Conservation (phyloP, 2,113 vertebrate species). For the Nothocercus nigrocapillus region DNA sequence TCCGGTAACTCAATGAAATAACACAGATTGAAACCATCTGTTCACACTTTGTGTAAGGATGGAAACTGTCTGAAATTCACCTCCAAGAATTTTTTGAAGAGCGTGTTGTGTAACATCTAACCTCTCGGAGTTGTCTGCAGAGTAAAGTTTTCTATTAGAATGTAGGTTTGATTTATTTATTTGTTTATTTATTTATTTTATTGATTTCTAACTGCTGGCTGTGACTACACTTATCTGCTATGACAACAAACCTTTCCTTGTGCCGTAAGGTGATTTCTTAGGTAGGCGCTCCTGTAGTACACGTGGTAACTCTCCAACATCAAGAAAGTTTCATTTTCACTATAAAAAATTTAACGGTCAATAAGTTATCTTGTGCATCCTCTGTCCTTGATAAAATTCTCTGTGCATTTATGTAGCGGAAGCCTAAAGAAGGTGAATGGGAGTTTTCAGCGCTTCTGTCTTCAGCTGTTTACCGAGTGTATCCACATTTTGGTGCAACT, state of each 20-base stretch:
- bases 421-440: not conserved
- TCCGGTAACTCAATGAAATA: not conserved
- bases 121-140: not conserved
- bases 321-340: not conserved
- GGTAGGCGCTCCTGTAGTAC: not conserved
- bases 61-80: not conserved
- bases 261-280: not conserved
- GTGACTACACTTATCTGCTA: not conserved
- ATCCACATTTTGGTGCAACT: not conserved
- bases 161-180: not conserved
- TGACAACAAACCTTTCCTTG: not conserved
- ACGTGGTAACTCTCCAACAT: not conserved
- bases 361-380: not conserved
- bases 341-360: not conserved
- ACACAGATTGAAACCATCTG: slow-evolving; percentile 42
- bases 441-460: not conserved
- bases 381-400: not conserved
- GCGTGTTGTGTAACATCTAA: not conserved
- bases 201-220: not conserved
- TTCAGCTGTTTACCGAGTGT: not conserved
- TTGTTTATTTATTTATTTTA: not conserved
- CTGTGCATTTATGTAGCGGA: not conserved
- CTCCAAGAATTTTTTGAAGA: not conserved
- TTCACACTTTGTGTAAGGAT: not conserved
- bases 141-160: not conserved